These are phyloP conservation scores for Thomomys bottae DNA, from an alignment of 2,113 vertebrate species.

Conservation along the genomic window DNA sequence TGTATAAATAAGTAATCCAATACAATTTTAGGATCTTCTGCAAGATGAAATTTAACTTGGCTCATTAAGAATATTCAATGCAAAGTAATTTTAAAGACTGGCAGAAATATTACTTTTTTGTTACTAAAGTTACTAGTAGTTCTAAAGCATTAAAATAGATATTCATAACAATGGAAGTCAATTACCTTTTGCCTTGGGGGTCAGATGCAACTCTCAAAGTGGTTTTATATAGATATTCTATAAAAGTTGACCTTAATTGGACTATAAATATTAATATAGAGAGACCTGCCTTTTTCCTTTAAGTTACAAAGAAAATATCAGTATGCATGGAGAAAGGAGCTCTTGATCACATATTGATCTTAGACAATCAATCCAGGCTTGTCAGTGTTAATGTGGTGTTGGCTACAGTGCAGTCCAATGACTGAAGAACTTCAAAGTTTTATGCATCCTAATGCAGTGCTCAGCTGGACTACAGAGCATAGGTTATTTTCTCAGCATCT, in stretches of 20 bases:
- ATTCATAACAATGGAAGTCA: background rate
- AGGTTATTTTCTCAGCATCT: background rate
- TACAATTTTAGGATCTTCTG: background rate
- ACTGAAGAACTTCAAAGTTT: background rate
- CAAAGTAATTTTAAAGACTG: background rate
- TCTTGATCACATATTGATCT: background rate
- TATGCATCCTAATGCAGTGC: background rate
- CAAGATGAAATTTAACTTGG: background rate
- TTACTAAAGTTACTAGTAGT: background rate
- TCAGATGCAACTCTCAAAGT: background rate
- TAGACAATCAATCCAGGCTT: background rate
- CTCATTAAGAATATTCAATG: background rate
- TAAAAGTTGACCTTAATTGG: background rate
- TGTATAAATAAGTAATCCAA: constrained; percentile 1
- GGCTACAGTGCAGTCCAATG: background rate
- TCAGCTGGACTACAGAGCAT: background rate
- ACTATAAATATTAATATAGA: constrained; percentile 7
- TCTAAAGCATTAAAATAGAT: background rate
- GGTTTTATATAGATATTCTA: background rate
- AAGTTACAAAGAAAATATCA: constrained; percentile 18
- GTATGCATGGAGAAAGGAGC: background rate
- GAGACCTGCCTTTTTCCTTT: background rate
- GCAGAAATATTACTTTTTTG: background rate
- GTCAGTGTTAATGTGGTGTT: background rate
- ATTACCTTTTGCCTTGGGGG: background rate